Percentiles rank a stretch among this genome's conserved stretches.
Conservation (phyloP, 2,797 vertebrate genomes). For the Melanotaenia pygmaea region DNA sequence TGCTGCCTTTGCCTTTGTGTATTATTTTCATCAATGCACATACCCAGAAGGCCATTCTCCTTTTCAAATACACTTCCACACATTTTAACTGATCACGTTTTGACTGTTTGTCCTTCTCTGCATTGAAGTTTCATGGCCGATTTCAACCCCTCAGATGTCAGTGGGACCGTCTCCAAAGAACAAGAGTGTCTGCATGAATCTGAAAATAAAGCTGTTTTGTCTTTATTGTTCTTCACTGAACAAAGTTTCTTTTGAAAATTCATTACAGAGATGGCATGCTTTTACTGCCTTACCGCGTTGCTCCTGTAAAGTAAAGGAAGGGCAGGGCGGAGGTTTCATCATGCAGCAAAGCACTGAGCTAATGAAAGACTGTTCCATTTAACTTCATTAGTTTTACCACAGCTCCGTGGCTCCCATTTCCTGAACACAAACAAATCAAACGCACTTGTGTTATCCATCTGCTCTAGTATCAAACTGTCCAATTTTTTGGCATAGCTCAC, state of each 20-base stretch:
- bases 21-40: conserved; percentile 10
- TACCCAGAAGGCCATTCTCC: background rate
- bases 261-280: conserved; percentile 2
- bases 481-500: conserved; percentile 47
- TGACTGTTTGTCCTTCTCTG: conserved; percentile 2
- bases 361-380: conserved; percentile 67
- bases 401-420: conserved; percentile 50
- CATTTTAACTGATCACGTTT: background rate
- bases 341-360: conserved; percentile 40
- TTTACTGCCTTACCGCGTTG: conserved; percentile 6
- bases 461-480: conserved; percentile 57
- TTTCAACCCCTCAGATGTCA: background rate
- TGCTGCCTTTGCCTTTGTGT: conserved; percentile 1
- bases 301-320: conserved; percentile 25
- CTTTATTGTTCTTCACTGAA: conserved; percentile 13
- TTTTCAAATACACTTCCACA: conserved; percentile 1
- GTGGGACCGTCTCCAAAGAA: conserved; percentile 14
- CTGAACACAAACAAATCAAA: conserved; percentile 66
- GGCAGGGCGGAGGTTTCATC: conserved; percentile 2
- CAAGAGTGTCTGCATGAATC: conserved; percentile 13
- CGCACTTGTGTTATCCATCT: conserved; percentile 55
- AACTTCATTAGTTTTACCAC: conserved; percentile 63
- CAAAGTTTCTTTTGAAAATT: conserved; percentile 33
- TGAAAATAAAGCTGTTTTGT: conserved; percentile 22
- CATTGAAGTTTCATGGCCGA: background rate